phyloP scores from a whole-genome alignment of 2,888 invertebrate species.

The Morinoia aosen region DNA sequence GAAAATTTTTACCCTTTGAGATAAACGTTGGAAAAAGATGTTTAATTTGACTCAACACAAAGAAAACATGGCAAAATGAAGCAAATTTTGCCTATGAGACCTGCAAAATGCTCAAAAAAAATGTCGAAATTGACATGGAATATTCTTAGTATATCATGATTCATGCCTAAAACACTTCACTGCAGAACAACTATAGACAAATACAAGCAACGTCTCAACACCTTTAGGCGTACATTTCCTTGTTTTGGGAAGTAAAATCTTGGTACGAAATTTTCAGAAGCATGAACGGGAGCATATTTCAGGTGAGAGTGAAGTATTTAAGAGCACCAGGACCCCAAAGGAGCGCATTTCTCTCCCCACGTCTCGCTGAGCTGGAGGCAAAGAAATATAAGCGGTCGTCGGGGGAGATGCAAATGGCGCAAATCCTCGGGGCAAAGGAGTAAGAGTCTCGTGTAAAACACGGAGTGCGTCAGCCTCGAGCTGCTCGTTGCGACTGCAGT shows the following conservation, averaged over 20 bases:
- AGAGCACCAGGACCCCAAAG: slow-evolving; percentile 36
- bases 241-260: background rate
- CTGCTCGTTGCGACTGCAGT: background rate
- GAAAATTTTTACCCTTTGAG: no score
- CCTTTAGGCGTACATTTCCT: background rate
- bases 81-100: background rate
- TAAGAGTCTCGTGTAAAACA: slow-evolving; percentile 26
- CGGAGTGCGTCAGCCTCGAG: background rate
- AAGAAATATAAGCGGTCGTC: slow-evolving; percentile 52
- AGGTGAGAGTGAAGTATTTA: slow-evolving; percentile 38
- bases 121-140: background rate
- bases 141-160: background rate
- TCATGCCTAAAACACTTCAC: background rate
- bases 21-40: background rate
- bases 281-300: slow-evolving; percentile 33
- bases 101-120: background rate
- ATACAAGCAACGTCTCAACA: background rate
- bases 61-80: background rate
- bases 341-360: background rate
- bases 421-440: slow-evolving; percentile 34
- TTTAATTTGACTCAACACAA: background rate
- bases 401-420: slow-evolving; percentile 44
- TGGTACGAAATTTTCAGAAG: background rate
- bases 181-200: background rate
- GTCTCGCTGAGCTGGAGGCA: slow-evolving; percentile 24